Conservation (phyloP, 35 echinoderm and acorn worm genomes). For the Apostichopus japonicus region DNA sequence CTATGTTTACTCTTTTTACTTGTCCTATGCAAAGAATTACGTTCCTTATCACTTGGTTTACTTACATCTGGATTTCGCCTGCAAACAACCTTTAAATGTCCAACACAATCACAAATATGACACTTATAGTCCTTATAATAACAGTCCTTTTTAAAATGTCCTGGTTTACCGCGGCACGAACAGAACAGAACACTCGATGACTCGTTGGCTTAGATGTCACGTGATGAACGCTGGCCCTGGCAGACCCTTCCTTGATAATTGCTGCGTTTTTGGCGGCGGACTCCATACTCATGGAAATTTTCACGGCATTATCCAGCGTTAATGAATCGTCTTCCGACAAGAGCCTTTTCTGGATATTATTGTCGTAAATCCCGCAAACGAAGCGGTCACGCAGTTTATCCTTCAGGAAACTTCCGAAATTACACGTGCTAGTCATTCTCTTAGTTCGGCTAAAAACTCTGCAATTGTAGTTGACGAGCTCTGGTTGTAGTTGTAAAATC, state of each 20-base stretch:
- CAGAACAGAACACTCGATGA: neutral
- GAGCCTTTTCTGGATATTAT: neutral
- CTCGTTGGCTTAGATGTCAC: neutral
- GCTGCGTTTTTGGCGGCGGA: neutral
- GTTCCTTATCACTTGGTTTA: no score
- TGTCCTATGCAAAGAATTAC: no score
- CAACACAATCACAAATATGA: neutral
- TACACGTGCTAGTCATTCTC: conserved; percentile 28
- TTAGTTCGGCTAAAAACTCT: conserved; percentile 12
- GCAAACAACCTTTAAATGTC: neutral
- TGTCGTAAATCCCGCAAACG: neutral
- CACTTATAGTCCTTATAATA: neutral
- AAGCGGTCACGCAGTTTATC: conserved; percentile 6
- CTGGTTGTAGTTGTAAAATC: conserved; percentile 19
- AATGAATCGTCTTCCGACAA: conserved; percentile 21
- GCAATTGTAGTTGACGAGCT: neutral
- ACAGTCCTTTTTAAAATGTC: conserved; percentile 35
- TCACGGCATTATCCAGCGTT: neutral
- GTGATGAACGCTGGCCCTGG: neutral
- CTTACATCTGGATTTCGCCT: neutral
- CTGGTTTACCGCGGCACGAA: conserved; percentile 36
- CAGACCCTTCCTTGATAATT: neutral
- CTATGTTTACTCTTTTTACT: conserved; percentile 6
- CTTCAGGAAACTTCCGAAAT: neutral
- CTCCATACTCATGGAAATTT: neutral